Percentiles rank a stretch among this genome's conserved stretches.
Conservation (phyloP, 2,797 vertebrate genomes). For the Etheostoma perlongum region DNA sequence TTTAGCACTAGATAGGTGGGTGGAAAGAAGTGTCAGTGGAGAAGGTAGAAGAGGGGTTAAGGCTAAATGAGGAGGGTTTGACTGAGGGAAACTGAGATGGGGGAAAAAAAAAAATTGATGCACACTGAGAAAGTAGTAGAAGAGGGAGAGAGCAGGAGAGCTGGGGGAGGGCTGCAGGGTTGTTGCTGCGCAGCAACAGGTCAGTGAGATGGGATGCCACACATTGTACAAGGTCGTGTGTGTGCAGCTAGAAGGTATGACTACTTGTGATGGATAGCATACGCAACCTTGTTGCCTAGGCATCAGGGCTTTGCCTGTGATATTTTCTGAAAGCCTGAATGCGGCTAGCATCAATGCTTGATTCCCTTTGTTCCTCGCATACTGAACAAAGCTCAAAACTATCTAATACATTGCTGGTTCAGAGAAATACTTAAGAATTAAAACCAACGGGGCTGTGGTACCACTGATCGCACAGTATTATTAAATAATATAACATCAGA, state of each 20-base stretch:
- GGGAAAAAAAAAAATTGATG: constrained; percentile 27
- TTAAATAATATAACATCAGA: not conserved
- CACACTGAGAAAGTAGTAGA: constrained; percentile 33
- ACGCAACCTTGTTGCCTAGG: constrained; percentile 42
- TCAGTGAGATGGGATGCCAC: constrained; percentile 59
- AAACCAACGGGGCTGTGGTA: not conserved
- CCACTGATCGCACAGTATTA: not conserved
- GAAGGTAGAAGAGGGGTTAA: constrained; percentile 2
- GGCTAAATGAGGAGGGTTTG: not conserved
- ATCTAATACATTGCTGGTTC: not conserved
- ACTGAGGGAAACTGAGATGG: not conserved
- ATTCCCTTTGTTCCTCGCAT: constrained; percentile 9
- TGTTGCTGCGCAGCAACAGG: constrained; percentile 59
- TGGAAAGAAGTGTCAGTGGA: not conserved
- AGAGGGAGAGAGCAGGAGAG: not conserved
- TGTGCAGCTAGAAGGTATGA: constrained; percentile 50
- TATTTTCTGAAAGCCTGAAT: constrained; percentile 33
- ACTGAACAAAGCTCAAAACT: not conserved
- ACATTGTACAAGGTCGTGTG: constrained; percentile 51
- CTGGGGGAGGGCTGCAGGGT: constrained; percentile 29
- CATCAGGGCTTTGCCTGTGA: constrained; percentile 14
- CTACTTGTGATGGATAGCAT: constrained; percentile 59
- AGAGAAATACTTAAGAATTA: not conserved
- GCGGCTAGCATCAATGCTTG: constrained; percentile 5
- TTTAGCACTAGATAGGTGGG: not conserved